Evolutionary conservation across 2,797 vertebrate species (phyloP).

Genomic region (Denticeps clupeoides): DNA sequence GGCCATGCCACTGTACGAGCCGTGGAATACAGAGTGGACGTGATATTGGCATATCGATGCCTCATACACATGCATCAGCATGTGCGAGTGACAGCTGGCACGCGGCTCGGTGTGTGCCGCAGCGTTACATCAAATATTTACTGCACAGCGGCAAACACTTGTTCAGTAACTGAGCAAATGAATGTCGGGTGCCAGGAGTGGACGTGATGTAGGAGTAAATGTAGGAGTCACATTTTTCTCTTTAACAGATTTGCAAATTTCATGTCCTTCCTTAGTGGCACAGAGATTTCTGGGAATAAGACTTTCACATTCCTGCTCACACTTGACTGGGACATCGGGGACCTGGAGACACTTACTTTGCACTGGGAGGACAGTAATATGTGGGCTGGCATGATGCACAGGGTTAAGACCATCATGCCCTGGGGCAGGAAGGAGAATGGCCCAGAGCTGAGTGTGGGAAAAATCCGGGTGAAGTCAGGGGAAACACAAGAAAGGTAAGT

Average conservation of each 20-base stretch:
- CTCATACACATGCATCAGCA: neutral
- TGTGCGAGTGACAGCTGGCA: neutral
- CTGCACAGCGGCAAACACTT: no score
- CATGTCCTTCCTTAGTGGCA: slow-evolving; percentile 35
- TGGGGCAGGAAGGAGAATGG: slow-evolving; percentile 34
- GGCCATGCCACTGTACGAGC: no score
- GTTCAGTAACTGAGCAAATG: no score
- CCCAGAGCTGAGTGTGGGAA: slow-evolving; percentile 49
- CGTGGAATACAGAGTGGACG: no score
- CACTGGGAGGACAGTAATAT: slow-evolving; percentile 55
- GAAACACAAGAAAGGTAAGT: slow-evolving; percentile 70
- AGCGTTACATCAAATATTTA: no score
- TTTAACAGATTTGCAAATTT: neutral
- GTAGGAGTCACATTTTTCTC: no score
- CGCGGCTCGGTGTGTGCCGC: neutral
- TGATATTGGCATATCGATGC: no score
- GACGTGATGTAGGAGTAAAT: no score
- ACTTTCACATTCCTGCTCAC: slow-evolving; percentile 63
- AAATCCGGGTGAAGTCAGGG: slow-evolving; percentile 57
- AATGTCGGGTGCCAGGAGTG: no score
- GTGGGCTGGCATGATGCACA: slow-evolving; percentile 62
- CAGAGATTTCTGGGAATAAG: slow-evolving; percentile 53
- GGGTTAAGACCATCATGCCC: slow-evolving; percentile 55
- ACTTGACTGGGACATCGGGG: slow-evolving; percentile 54
- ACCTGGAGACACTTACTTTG: slow-evolving; percentile 54